Evolutionary conservation across 2,113 vertebrate genomes (phyloP).

Genomic region (Percina caprodes): DNA sequence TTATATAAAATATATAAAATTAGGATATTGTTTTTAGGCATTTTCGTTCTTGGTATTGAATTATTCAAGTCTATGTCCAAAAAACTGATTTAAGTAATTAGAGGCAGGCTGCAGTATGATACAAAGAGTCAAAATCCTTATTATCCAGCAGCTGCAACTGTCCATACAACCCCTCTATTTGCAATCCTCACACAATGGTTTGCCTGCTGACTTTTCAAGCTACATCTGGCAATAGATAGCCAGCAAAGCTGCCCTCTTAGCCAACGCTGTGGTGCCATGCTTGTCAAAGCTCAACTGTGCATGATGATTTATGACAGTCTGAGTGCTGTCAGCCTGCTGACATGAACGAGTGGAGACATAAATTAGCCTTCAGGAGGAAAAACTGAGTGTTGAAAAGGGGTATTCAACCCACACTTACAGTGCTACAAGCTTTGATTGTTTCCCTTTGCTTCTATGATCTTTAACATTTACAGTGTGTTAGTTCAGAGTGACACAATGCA

Average conservation of each 20-base stretch:
- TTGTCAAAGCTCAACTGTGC: constrained; percentile 42
- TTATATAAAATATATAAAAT: too few relatives aligned
- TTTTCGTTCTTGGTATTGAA: not conserved
- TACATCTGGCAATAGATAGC: constrained; percentile 37
- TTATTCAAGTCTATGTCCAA: not conserved
- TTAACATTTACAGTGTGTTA: not conserved
- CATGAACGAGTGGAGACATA: constrained; percentile 13
- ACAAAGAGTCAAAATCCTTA: constrained; percentile 10
- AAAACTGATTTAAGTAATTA: not conserved
- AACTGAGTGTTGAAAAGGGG: not conserved
- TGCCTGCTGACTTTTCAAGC: constrained; percentile 19
- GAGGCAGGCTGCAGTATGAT: not conserved
- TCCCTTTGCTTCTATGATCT: not conserved
- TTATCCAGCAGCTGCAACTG: constrained; percentile 24
- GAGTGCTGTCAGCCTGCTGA: constrained; percentile 43
- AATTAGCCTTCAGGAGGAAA: constrained; percentile 10
- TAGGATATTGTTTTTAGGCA: not conserved
- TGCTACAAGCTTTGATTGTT: constrained; percentile 3
- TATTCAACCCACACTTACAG: not conserved
- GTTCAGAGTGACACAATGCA: not conserved
- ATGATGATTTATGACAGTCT: constrained; percentile 40
- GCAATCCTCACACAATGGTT: constrained; percentile 25
- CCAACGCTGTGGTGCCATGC: constrained; percentile 19
- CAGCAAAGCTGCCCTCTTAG: constrained; percentile 36
- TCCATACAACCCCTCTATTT: not conserved